Evolutionary conservation across 2,797 vertebrate genomes (phyloP).

Genomic region (Rhinatrema bivittatum): DNA sequence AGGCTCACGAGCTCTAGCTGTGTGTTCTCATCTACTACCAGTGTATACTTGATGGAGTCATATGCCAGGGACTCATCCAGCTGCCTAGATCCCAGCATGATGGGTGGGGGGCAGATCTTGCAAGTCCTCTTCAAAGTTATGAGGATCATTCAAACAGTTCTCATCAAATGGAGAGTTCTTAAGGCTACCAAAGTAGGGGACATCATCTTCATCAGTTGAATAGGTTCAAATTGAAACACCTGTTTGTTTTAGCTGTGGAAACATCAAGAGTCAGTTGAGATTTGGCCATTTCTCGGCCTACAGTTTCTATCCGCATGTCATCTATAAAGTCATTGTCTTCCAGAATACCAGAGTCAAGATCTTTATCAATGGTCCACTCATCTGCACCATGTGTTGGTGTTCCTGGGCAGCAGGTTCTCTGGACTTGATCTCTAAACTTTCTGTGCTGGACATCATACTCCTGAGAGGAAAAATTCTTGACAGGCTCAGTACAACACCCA

Average conservation of each 20-base stretch:
- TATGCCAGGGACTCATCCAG: slow-evolving; percentile 83
- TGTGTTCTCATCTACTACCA: slow-evolving; percentile 97
- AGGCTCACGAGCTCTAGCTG: slow-evolving; percentile 93
- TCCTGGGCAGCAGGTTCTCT: accelerated
- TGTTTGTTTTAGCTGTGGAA: slow-evolving; percentile 78
- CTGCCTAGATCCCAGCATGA: slow-evolving; percentile 36
- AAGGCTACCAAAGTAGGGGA: slow-evolving; percentile 38
- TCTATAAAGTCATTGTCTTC: slow-evolving; percentile 32
- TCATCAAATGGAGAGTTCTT: slow-evolving; percentile 49
- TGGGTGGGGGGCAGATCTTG: slow-evolving; percentile 35
- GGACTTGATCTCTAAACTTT: accelerated
- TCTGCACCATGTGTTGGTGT: accelerated
- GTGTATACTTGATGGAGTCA: slow-evolving; percentile 92
- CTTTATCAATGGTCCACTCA: slow-evolving; percentile 16
- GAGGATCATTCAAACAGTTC: slow-evolving; percentile 58
- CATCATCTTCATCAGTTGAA: slow-evolving; percentile 71
- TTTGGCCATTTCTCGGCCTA: slow-evolving; percentile 45
- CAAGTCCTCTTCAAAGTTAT: slow-evolving; percentile 60
- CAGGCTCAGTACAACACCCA: neutral
- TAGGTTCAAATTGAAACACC: slow-evolving; percentile 75
- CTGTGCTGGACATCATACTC: neutral
- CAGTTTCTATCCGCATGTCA: slow-evolving; percentile 25
- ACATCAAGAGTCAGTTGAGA: slow-evolving; percentile 57
- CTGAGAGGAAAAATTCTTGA: accelerated
- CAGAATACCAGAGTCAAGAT: slow-evolving; percentile 24